Conservation (phyloP, 2,888 invertebrate genomes). For the Alentia gelatinosa region DNA sequence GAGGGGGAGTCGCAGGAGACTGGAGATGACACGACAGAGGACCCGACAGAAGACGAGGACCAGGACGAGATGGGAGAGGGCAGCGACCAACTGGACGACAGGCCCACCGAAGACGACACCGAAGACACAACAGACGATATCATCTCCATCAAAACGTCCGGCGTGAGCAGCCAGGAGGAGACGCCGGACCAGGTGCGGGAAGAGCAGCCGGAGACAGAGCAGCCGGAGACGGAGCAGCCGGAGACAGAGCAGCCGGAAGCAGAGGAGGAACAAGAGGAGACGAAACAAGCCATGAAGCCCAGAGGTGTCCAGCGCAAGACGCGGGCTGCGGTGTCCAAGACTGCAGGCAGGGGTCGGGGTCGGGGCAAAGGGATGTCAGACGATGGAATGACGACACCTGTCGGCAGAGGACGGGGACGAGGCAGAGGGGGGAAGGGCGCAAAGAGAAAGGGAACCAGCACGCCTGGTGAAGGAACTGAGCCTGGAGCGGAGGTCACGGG, state of each 20-base stretch:
- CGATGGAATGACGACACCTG: neutral
- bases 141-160: neutral
- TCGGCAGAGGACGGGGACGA: neutral
- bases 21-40: slow-evolving; percentile 4
- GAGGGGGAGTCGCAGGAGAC: slow-evolving; percentile 43
- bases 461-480: neutral
- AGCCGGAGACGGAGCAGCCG: neutral
- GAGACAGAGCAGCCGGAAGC: slow-evolving; percentile 57
- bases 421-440: neutral
- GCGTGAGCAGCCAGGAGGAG: neutral
- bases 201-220: neutral
- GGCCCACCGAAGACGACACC: neutral
- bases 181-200: neutral
- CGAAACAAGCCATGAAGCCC: slow-evolving; percentile 5
- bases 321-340: neutral
- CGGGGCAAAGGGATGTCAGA: neutral
- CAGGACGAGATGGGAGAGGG: slow-evolving; percentile 36
- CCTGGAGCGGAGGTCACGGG: neutral
- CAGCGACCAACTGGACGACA: neutral
- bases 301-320: neutral
- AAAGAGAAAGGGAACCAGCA: neutral
- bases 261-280: slow-evolving; percentile 59
- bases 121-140: neutral
- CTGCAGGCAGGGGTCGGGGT: neutral
- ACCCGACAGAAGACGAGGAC: slow-evolving; percentile 46